These are phyloP conservation scores for Amphibalanus amphitrite DNA, from an alignment of 1,140 invertebrate species.

Conservation along the genomic window DNA sequence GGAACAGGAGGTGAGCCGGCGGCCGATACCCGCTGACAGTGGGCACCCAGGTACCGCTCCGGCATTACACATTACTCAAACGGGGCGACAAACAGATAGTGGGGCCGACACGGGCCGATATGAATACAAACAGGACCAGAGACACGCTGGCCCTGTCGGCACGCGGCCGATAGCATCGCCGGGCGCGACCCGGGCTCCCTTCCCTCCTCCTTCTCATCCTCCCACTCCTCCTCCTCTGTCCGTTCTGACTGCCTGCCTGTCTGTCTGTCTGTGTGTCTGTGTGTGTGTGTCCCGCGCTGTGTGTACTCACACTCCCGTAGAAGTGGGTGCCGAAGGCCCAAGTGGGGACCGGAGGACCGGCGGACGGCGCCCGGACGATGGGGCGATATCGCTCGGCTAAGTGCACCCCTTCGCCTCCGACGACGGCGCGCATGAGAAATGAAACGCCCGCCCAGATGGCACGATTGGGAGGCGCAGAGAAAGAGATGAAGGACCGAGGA, in stretches of 20 bases:
- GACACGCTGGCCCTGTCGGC: not conserved
- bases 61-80: too few species aligned
- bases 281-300: not conserved
- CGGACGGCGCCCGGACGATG: not conserved
- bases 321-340: too few species aligned
- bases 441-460: not conserved
- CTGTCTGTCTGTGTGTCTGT: not conserved
- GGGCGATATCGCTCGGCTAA: not conserved
- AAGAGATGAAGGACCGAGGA: too few species aligned
- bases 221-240: too few species aligned
- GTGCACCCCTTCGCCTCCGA: not conserved
- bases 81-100: not conserved
- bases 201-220: too few species aligned
- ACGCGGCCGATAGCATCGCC: not conserved
- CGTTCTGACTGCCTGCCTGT: too few species aligned
- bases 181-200: too few species aligned
- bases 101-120: not conserved
- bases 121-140: not conserved
- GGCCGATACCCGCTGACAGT: too few species aligned
- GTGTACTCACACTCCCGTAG: not conserved
- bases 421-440: not conserved
- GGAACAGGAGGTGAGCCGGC: too few species aligned
- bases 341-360: too few species aligned
- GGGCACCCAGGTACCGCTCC: too few species aligned
- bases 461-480: not conserved